These are phyloP conservation scores for Hyles euphorbiae DNA, from an alignment of 1,140 invertebrate genomes.

Conservation along the genomic window DNA sequence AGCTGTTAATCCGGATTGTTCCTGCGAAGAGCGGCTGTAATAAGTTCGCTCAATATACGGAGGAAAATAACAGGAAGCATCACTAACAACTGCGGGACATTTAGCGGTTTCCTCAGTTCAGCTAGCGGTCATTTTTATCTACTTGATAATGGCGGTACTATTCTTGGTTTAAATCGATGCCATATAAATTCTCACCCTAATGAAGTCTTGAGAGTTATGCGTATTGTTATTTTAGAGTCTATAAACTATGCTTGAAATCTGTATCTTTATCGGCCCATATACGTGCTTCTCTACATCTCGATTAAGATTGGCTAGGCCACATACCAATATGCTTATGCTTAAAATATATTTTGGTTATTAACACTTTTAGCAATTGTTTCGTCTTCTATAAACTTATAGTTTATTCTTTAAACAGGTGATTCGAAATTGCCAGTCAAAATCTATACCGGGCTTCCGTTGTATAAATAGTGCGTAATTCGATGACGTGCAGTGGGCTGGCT, in stretches of 20 bases:
- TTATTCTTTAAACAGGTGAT: too few species aligned
- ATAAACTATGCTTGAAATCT: too few species aligned
- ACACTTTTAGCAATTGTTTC: too few species aligned
- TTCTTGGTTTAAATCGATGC: background rate
- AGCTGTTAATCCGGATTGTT: slow-evolving; percentile 31
- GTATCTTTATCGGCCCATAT: too few species aligned
- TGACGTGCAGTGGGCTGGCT: slow-evolving; percentile 21
- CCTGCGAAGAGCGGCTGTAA: slow-evolving; percentile 25
- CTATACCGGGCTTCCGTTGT: too few species aligned
- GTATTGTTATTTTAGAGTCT: background rate
- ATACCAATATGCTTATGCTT: too few species aligned
- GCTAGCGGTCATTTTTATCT: slow-evolving; percentile 7
- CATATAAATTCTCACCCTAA: background rate
- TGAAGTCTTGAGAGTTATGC: background rate
- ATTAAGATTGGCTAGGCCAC: too few species aligned
- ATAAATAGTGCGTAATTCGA: slow-evolving; percentile 29
- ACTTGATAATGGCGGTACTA: slow-evolving; percentile 1
- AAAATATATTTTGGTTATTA: too few species aligned
- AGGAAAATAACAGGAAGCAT: slow-evolving; percentile 32
- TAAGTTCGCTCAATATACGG: too few species aligned
- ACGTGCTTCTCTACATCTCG: too few species aligned
- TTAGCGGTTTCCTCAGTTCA: slow-evolving; percentile 21
- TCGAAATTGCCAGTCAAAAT: too few species aligned
- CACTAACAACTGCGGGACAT: slow-evolving; percentile 24
- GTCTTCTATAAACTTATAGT: too few species aligned